phyloP scores from a whole-genome alignment of 2,888 invertebrate species.

The Macropis europaea region DNA sequence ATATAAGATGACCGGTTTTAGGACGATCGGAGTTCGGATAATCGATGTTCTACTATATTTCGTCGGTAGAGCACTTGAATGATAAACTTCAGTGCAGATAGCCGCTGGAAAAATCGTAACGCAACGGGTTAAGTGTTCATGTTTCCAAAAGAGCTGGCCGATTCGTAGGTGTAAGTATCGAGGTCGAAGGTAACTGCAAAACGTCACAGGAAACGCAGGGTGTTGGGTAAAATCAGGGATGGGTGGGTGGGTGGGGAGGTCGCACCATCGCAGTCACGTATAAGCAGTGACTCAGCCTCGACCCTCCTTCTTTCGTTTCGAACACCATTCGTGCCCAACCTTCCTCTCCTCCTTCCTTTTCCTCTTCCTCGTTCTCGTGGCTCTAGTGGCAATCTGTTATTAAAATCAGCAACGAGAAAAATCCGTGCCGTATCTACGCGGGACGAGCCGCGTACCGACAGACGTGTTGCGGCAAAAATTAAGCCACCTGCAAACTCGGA shows the following conservation, averaged over 20 bases:
- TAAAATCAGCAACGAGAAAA: constrained; percentile 80
- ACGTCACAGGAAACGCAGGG: constrained; percentile 50
- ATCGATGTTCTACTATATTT: no score
- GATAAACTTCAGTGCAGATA: no score
- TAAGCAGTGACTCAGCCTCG: constrained; percentile 75
- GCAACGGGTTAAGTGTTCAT: no score
- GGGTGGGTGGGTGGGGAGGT: constrained; percentile 16
- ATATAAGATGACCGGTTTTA: no score
- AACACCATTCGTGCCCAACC: constrained; percentile 13
- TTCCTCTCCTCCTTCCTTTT: no score
- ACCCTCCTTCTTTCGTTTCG: constrained; percentile 20
- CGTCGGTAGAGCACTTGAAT: no score
- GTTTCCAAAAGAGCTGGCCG: constrained; percentile 45
- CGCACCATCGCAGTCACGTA: constrained; percentile 74
- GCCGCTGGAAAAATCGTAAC: no score
- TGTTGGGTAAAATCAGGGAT: constrained; percentile 39
- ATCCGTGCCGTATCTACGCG: constrained; percentile 79
- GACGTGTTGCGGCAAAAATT: constrained; percentile 79
- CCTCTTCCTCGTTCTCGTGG: constrained; percentile 30
- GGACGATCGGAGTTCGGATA: no score
- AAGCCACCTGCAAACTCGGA: constrained; percentile 74
- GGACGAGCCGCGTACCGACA: constrained; percentile 66
- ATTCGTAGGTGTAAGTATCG: constrained; percentile 38
- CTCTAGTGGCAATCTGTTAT: constrained; percentile 76
- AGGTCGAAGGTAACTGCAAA: constrained; percentile 56